Base-by-base conservation (phyloP, 2,888 invertebrate genomes). In the Drosophila falleni region DNA sequence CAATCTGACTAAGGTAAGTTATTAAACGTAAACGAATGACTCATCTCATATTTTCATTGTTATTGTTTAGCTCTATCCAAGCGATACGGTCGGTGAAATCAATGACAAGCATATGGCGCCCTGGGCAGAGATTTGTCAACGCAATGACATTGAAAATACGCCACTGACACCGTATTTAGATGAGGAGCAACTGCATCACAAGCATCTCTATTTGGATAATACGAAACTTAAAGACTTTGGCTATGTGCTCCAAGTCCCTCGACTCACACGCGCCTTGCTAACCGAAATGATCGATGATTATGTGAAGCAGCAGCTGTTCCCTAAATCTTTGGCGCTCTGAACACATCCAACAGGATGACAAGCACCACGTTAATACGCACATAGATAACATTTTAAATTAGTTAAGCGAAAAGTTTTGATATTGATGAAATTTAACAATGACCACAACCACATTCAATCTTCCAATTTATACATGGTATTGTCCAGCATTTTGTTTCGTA, bases 91-190 rank as follows among this genome's bases (percentile, higher is more conserved):
- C 0, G 97, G 97, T 82, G 97, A 98, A 89, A 97, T 97, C 0
- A 98, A 98, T 92, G 98, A 98, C 93, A 98, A 98, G 91, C 98
- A 98, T 92, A 94, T 98, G 93, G 95, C 95, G 0, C 97, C 98
- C 16, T 98, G 98, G 98, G 97, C 97, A 0, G 96, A 96, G 90
- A 95, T 97, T 31, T 98, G 98, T 91, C 94, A 95, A 74, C 93
- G 93, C 73, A 95, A 97, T 92, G 94, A 94, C 47, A 95, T 98
- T 31, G 93, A 94, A 74, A 98, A 97, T 93, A 97, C 98, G 19
- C 98, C 98, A 1, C 94, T 98, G 1, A 97, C 97, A 70, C 98
- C 98, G 0, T 97, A 96, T 90, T 96, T 98, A 90, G 96, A 96
- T 81, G 95, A 95, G 78, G 97, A 98, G 90, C 94, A 96, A 81